Evolutionary conservation across 2,113 vertebrate genomes (phyloP), one percentile per base, ranked within the genome.

Genomic region (Podarcis muralis): DNA sequence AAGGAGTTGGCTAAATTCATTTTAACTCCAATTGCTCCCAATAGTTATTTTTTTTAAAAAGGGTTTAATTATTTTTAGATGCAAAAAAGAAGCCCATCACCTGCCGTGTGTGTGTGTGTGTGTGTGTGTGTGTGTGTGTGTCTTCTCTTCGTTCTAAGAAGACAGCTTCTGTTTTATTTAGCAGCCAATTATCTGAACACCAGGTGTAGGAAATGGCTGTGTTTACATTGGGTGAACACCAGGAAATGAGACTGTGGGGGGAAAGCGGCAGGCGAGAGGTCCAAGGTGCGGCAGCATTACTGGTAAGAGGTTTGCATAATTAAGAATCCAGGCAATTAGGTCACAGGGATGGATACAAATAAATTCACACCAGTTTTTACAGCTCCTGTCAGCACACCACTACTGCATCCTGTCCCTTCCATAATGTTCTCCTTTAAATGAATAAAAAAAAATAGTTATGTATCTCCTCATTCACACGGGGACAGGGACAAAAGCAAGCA

Each of bases 1-100:
- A 92, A 89, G 81, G 89, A 12, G 68, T 6, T 72, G 83, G 88
- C 88, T 93, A 94, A 91, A 93, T 93, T 89, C 87, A 84, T 96
- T 97, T 95, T 90, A 92, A 92, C 80, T 88, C 93, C 93, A 87
- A 78, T 81, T 93, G 48, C 86, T 92, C 87, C 76, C 62, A 89
- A 66, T 85, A 94, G 90, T 84, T 6, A 77, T 81, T 86, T 85
- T 85, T 23, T 84, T 84, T 93, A 20, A 32, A 57, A 94, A 92
- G 88, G 79, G 86, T 93, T 92, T 89, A 86, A 87, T 93, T 83
- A 48, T 32, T 88, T 22, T 75, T 80, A 62, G 90, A 91, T 57
- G 79, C 75, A 15, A 59, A 90, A 88, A 92, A 91, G 92, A 89
- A 95, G 93, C 87, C 81, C 32, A 15, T 59, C 88, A 40, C 65